phyloP scores from a whole-genome alignment of 2,113 vertebrate genomes.

The Sinocyclocheilus grahami region DNA sequence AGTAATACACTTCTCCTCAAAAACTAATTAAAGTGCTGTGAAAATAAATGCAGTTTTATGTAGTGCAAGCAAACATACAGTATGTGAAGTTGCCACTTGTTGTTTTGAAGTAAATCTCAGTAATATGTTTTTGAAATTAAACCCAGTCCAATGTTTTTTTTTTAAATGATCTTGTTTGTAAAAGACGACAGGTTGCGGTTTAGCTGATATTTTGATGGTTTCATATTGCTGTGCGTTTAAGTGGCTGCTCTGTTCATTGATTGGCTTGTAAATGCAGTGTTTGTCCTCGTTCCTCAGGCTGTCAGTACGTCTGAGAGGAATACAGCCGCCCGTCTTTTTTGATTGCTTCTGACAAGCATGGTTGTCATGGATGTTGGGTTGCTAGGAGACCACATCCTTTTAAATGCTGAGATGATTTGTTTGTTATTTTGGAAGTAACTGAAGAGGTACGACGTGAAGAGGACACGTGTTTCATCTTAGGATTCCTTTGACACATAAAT shows the following conservation, averaged over 20 bases:
- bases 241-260: not conserved
- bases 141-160: no score
- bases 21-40: no score
- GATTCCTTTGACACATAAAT: not conserved
- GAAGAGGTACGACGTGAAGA: slow-evolving; percentile 12
- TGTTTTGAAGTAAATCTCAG: no score
- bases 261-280: slow-evolving; percentile 10
- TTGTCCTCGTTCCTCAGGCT: not conserved
- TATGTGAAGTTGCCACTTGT: no score
- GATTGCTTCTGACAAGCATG: not conserved
- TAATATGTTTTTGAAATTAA: no score
- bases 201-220: not conserved
- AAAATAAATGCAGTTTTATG: no score
- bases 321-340: not conserved
- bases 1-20: no score
- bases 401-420: not conserved
- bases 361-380: slow-evolving; percentile 40
- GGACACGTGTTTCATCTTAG: not conserved
- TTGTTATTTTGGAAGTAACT: not conserved
- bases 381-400: slow-evolving; percentile 38
- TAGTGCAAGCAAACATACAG: no score
- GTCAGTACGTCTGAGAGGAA: not conserved
- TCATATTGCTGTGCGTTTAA: not conserved
- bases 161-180: not conserved
- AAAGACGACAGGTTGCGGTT: not conserved